Evolutionary conservation across 1,140 invertebrate species (phyloP), one percentile per base, ranked within the genome.

Genomic region (Cephus cinctus): DNA sequence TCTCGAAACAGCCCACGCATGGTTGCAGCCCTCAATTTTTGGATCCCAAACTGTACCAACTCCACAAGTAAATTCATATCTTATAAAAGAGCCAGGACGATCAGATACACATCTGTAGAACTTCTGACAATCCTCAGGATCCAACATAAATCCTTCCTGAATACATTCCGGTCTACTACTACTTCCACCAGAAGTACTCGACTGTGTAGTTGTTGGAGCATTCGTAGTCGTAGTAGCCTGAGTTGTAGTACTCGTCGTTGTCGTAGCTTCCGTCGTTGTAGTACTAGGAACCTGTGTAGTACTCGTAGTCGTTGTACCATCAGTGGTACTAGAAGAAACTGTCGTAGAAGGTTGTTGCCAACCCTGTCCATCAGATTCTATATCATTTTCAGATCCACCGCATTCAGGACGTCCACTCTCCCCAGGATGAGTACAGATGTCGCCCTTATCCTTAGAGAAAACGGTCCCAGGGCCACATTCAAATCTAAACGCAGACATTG

Each of bases 101-200:
- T 82, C 78, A 43, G 14, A 8, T 27, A 90, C 84, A 71, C 89
- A 91, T 69, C 87, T 81, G 61, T 89, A 89, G 66, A 90, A 91
- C 67, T 87, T 87, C 49, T 75, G 81, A 61, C 89, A 92, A 62
- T 91, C 81, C 50, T 78, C 69, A 25, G 75, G 77, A 73, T 88
- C 82, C 23, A 81, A 80, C 51, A 85, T 75, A 69, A 86, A 89
- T 54, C 86, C 88, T 74, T 87, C 84, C 43, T 65, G 42, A 38
- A 49, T 54, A 53, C 81, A 83, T 23, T 59, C 46, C 15, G 50
- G 46, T 0, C 48, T 50, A 4, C 39, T 27, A 8, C 19, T 11
- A 4, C 27, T 20, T 8, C 12, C 41, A 41, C 45, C 18, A 4
- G 31, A 14, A 32, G 19, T 18, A 19, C 25, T 14, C 11, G 27